Conservation (phyloP, 2,888 invertebrate species). For the Apoderus coryli region DNA sequence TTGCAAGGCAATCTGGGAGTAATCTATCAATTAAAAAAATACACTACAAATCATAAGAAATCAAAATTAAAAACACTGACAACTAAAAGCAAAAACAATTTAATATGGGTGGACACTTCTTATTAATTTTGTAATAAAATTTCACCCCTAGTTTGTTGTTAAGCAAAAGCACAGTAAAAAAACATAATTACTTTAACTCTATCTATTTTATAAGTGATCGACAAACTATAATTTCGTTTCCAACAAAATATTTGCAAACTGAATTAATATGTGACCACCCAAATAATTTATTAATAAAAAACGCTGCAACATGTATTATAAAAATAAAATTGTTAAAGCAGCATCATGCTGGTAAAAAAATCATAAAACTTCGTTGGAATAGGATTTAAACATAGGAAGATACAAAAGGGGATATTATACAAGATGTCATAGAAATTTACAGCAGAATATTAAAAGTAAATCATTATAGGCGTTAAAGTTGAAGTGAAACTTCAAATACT, state of each 20-base stretch:
- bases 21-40: slow-evolving; percentile 23
- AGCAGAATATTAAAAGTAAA: no score
- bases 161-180: no score
- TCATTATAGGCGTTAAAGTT: no score
- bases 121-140: no score
- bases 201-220: no score
- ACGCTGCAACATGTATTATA: slow-evolving; percentile 26
- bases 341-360: slow-evolving; percentile 33
- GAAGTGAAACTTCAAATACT: no score
- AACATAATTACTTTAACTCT: no score
- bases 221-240: no score
- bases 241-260: no score
- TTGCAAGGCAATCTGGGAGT: slow-evolving; percentile 25
- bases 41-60: slow-evolving; percentile 28
- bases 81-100: slow-evolving; percentile 27
- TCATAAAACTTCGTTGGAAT: slow-evolving; percentile 26
- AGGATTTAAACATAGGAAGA: slow-evolving; percentile 23
- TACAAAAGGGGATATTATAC: slow-evolving; percentile 29
- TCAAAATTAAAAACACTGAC: slow-evolving; percentile 31
- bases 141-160: no score
- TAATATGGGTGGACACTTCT: slow-evolving; percentile 19
- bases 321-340: slow-evolving; percentile 33
- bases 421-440: no score
- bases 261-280: no score
- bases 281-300: slow-evolving; percentile 13